Evolutionary conservation across 2,888 invertebrate species (phyloP).

Genomic region (Drosophila greeni): DNA sequence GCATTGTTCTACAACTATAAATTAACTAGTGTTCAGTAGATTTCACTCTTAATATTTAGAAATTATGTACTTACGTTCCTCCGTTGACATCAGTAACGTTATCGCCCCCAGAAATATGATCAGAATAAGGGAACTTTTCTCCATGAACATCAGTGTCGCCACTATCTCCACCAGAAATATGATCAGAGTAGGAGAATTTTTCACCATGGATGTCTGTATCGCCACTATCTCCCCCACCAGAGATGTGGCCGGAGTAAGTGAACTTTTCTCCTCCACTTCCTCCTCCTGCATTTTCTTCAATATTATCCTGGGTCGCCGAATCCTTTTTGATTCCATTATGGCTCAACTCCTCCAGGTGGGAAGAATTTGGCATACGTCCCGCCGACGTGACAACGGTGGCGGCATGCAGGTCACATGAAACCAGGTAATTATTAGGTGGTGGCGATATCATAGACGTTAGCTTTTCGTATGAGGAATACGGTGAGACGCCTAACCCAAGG

Average conservation of each 20-base stretch:
- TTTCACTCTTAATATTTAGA: neutral
- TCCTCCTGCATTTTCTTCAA: neutral
- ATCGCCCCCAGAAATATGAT: slow-evolving; percentile 15
- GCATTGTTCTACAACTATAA: neutral
- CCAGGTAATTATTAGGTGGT: slow-evolving; percentile 86
- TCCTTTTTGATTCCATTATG: slow-evolving; percentile 38
- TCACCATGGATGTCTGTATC: slow-evolving; percentile 17
- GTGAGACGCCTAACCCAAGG: slow-evolving; percentile 82
- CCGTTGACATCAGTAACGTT: slow-evolving; percentile 11
- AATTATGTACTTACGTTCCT: slow-evolving; percentile 15
- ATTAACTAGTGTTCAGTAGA: no score
- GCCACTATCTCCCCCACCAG: slow-evolving; percentile 18
- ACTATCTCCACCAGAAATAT: slow-evolving; percentile 21
- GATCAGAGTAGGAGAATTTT: slow-evolving; percentile 18
- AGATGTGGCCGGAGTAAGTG: slow-evolving; percentile 10
- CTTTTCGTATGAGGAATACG: slow-evolving; percentile 87
- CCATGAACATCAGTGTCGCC: slow-evolving; percentile 14
- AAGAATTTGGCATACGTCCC: slow-evolving; percentile 82
- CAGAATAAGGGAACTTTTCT: slow-evolving; percentile 17
- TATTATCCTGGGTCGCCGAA: slow-evolving; percentile 14
- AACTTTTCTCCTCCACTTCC: slow-evolving; percentile 8
- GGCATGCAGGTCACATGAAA: slow-evolving; percentile 80
- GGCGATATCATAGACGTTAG: slow-evolving; percentile 84
- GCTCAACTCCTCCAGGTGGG: slow-evolving; percentile 71
- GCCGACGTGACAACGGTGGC: slow-evolving; percentile 25